These are phyloP conservation scores for Geococcyx californianus DNA, from an alignment of 2,113 vertebrate species.

Conservation along the genomic window DNA sequence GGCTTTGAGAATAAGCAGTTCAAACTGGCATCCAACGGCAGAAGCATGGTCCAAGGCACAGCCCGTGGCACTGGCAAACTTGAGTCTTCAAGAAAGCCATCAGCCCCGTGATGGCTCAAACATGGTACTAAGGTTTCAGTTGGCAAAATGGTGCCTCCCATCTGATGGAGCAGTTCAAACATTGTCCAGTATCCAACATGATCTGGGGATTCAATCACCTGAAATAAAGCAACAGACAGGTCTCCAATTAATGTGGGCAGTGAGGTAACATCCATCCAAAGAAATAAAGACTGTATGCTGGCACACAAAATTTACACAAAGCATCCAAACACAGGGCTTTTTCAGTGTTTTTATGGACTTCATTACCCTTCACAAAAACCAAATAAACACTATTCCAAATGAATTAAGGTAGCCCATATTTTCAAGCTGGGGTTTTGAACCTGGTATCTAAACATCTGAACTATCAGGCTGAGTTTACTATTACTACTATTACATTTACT, in stretches of 20 bases:
- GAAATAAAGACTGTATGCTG: fast-evolving
- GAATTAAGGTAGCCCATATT: background rate
- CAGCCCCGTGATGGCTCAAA: background rate
- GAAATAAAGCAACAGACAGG: conserved; percentile 28
- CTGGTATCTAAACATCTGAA: background rate
- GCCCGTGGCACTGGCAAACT: background rate
- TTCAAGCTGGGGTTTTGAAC: background rate
- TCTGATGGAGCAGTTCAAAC: conserved; percentile 72
- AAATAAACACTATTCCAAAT: background rate
- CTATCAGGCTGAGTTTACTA: background rate
- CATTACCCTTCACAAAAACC: background rate
- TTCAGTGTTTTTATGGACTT: background rate
- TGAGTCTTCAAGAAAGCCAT: background rate
- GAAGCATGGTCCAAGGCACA: conserved; percentile 46
- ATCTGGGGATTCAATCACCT: conserved; percentile 80
- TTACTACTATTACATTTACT: no score
- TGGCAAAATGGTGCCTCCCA: conserved; percentile 83
- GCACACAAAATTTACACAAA: fast-evolving
- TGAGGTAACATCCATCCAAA: background rate
- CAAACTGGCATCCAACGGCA: conserved; percentile 77
- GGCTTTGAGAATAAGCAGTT: conserved; percentile 80
- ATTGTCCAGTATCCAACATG: conserved; percentile 81
- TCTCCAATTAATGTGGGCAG: background rate
- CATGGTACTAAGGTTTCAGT: conserved; percentile 69
- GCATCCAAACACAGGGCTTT: background rate